Evolutionary conservation across 2,888 invertebrate genomes (phyloP).

Genomic region (Deilephila elpenor): DNA sequence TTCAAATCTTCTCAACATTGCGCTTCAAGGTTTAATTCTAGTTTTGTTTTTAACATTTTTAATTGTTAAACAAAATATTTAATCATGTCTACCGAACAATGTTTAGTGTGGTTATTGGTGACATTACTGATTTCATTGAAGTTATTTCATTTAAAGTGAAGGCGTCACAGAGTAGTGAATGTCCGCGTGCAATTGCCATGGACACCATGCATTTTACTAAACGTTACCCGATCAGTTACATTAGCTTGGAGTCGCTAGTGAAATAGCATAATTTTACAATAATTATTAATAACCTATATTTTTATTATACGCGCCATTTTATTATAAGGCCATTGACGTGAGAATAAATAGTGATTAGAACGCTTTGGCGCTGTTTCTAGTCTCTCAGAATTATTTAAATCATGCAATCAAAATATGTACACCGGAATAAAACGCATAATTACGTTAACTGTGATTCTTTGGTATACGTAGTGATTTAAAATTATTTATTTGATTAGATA

Average conservation of each 20-base stretch:
- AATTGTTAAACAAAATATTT: no score
- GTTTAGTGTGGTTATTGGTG: no score
- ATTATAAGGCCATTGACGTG: slow-evolving; percentile 33
- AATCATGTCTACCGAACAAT: no score
- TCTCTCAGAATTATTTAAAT: neutral
- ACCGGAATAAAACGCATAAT: neutral
- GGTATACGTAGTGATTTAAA: neutral
- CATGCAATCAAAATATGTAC: neutral
- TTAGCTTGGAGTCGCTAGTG: slow-evolving; percentile 77
- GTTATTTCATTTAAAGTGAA: no score
- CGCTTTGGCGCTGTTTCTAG: neutral
- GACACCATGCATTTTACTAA: slow-evolving; percentile 62
- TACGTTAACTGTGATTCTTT: neutral
- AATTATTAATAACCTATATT: slow-evolving; percentile 28
- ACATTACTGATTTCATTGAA: no score
- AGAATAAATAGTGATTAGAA: slow-evolving; percentile 19
- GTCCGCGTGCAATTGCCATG: slow-evolving; percentile 50
- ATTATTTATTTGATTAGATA: neutral
- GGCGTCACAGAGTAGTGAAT: neutral
- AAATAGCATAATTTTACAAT: slow-evolving; percentile 71
- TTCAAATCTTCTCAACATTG: neutral
- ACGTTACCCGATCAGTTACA: slow-evolving; percentile 76
- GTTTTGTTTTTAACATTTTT: no score
- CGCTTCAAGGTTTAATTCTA: no score
- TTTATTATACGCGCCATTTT: slow-evolving; percentile 35